Evolutionary conservation across 2,113 vertebrate genomes (phyloP), one percentile per base, ranked within the genome.

Genomic region (Dermatemys mawii): DNA sequence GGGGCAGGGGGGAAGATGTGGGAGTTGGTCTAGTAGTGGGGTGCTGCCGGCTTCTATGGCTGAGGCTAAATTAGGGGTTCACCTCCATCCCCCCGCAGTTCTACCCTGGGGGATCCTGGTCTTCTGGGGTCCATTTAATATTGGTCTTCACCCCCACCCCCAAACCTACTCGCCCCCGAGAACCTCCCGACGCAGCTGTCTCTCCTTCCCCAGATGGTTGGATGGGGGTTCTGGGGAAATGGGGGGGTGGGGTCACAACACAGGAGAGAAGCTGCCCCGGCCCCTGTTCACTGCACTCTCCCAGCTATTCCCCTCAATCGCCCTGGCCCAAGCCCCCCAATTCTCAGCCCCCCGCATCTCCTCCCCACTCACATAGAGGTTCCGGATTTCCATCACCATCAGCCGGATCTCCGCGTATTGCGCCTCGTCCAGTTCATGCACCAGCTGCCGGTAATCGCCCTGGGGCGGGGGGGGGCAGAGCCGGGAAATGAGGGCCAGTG

Each of bases 401-500:
- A 99, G 97, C 83, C 98, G 98, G 32, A 99, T 98, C 96, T 99
- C 98, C 10, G 95, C 96, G 95, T 98, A 99, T 95, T 99, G 98
- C 21, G 98, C 98, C 94, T 98, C 98, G 87, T 99, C 99, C 93
- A 99, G 95, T 87, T 99, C 98, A 1, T 99, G 99, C 11, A 99
- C 99, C 92, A 99, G 98, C 94, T 99, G 98, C 88, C 99, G 98
- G 97, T 98, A 99, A 96, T 99, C 99, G 76, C 99, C 98, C 99
- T 99, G 51, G 3, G 97, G 35, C 29, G 92, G 94, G 49, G 97
- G 35, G 32, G 92, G 94, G 49, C 32, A 70, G 2, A 11, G 57
- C 27, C 8, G 11, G 26, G 22, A 19, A 32, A 48, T 48, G 8
- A 60, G 10, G 16, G 46, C 46, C 32, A 50, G 46, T 4, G 7